These are phyloP conservation scores for Chiloscyllium plagiosum DNA, from an alignment of 2,113 vertebrate species.

Conservation along the genomic window DNA sequence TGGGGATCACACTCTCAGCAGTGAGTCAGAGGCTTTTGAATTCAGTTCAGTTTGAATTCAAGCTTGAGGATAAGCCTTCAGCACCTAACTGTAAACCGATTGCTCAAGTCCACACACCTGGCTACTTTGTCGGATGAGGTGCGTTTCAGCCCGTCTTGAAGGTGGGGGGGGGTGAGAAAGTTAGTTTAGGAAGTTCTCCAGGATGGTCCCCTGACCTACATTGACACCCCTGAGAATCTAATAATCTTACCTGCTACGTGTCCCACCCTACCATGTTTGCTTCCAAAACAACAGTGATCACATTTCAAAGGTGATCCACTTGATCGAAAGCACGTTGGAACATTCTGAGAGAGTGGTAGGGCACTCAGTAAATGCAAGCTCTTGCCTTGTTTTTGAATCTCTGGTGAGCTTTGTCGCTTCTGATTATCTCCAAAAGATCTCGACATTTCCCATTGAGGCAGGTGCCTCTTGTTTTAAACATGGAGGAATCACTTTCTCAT, in stretches of 20 bases:
- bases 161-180: background rate
- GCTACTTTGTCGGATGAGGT: background rate
- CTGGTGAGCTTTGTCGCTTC: background rate
- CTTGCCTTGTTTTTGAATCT: background rate
- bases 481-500: background rate
- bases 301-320: background rate
- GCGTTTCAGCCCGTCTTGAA: background rate
- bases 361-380: too few species aligned
- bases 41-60: background rate
- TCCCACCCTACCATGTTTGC: background rate
- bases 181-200: background rate
- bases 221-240: background rate
- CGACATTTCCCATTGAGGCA: background rate
- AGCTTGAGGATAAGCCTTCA: background rate
- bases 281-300: background rate
- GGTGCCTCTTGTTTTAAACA: background rate
- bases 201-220: background rate
- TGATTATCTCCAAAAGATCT: background rate
- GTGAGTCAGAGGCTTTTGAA: background rate
- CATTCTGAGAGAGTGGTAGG: background rate
- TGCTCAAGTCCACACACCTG: background rate
- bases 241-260: background rate
- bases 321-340: background rate
- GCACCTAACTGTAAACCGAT: background rate
- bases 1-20: background rate